A percentile compares a stretch with the other conserved stretches of the same genome.
These are phyloP conservation scores for Conus ventricosus DNA, from an alignment of 1,140 invertebrate genomes.

Conservation along the genomic window DNA sequence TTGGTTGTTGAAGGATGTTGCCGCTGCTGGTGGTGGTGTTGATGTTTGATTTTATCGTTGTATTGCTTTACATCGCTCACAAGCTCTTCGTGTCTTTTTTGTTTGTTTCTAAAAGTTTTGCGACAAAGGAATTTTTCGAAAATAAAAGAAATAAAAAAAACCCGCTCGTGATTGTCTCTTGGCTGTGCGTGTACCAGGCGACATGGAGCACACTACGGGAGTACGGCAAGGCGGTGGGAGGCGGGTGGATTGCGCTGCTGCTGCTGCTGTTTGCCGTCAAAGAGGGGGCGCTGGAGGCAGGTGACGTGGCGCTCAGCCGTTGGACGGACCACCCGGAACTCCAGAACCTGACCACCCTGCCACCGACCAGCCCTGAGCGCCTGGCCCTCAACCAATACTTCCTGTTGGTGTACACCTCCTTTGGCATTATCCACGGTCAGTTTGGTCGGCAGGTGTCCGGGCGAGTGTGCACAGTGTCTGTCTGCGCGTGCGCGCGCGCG, in stretches of 20 bases:
- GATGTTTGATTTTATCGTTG: too few species aligned
- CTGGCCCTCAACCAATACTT: slow-evolving; percentile 56
- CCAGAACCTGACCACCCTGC: slow-evolving; percentile 41
- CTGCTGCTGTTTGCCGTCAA: neutral
- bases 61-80: too few species aligned
- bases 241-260: neutral
- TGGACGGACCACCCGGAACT: slow-evolving; percentile 62
- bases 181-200: neutral
- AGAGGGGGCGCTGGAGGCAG: neutral
- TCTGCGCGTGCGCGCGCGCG: too few species aligned
- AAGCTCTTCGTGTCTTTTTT: too few species aligned
- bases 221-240: neutral
- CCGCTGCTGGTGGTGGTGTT: too few species aligned
- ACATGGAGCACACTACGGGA: neutral
- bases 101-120: too few species aligned
- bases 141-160: too few species aligned
- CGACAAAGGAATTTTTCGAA: too few species aligned
- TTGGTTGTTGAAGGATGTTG: too few species aligned
- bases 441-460: neutral
- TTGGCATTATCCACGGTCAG: slow-evolving; percentile 66
- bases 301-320: slow-evolving; percentile 33
- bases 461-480: too few species aligned
- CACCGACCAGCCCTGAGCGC: slow-evolving; percentile 51
- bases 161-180: too few species aligned
- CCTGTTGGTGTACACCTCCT: slow-evolving; percentile 56